Evolutionary conservation across 2,888 invertebrate genomes (phyloP).

Genomic region (Tupiocoris notatus): DNA sequence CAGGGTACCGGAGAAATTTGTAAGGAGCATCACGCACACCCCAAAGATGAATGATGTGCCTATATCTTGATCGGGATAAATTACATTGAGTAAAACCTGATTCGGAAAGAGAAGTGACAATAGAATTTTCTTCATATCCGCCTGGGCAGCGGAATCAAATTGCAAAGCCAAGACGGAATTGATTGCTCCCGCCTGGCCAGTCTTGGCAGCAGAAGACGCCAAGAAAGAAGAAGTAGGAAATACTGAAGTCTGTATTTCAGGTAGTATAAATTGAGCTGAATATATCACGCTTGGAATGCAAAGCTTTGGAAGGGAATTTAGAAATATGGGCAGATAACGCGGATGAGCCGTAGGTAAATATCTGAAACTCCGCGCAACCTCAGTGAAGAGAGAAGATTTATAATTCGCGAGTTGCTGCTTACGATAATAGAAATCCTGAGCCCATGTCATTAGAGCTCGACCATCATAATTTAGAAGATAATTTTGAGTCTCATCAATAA

Average conservation of each 20-base stretch:
- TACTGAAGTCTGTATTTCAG: background rate
- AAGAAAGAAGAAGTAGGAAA: background rate
- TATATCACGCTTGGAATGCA: slow-evolving; percentile 6
- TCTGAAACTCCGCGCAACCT: background rate
- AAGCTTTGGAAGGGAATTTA: background rate
- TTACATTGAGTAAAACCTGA: background rate
- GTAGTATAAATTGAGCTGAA: slow-evolving; percentile 9
- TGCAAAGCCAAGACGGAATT: slow-evolving; percentile 6
- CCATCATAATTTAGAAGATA: background rate
- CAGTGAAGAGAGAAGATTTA: background rate
- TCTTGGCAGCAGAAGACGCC: background rate
- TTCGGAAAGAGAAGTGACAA: slow-evolving; percentile 8
- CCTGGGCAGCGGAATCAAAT: background rate
- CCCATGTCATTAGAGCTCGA: background rate
- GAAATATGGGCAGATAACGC: background rate
- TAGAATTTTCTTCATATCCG: slow-evolving; percentile 17
- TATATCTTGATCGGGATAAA: background rate
- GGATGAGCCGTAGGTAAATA: slow-evolving; percentile 14
- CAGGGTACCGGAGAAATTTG: background rate
- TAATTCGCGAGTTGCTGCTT: background rate
- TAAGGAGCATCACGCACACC: background rate
- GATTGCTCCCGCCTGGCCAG: background rate
- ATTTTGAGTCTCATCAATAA: background rate
- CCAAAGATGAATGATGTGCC: slow-evolving; percentile 10
- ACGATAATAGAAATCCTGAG: background rate